Conservation (phyloP, 2,113 vertebrate species). For the Bettongia penicillata region DNA sequence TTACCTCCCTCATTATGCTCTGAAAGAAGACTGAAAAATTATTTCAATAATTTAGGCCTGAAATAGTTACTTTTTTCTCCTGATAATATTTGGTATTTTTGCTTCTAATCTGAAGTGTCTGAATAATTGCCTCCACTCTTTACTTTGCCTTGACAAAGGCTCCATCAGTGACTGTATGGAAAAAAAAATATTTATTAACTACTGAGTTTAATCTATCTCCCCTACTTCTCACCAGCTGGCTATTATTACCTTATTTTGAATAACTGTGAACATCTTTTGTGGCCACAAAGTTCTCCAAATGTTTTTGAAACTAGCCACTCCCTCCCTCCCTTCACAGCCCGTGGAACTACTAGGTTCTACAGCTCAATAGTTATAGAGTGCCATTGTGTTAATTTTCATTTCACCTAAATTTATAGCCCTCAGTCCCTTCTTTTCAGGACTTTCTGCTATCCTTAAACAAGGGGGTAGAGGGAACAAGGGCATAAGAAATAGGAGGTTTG, state of each 20-base stretch:
- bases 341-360: slow-evolving; percentile 26
- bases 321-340: background rate
- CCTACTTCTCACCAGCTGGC: slow-evolving; percentile 20
- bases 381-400: slow-evolving; percentile 59
- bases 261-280: slow-evolving; percentile 43
- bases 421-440: slow-evolving; percentile 56
- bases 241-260: slow-evolving; percentile 29
- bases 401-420: slow-evolving; percentile 57
- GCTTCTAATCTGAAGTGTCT: background rate
- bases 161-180: background rate
- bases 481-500: background rate
- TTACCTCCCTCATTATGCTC: background rate
- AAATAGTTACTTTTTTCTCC: background rate
- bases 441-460: slow-evolving; percentile 67
- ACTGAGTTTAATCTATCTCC: background rate
- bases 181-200: background rate
- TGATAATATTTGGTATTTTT: background rate
- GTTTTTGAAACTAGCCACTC: slow-evolving; percentile 12
- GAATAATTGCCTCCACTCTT: background rate
- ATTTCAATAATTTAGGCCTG: background rate
- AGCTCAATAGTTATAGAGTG: slow-evolving; percentile 12
- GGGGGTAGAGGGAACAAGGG: background rate
- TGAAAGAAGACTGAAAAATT: background rate
- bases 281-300: slow-evolving; percentile 45
- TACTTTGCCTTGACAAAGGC: background rate